Evolutionary conservation across 2,888 invertebrate species (phyloP), one percentile per base, ranked within the genome.

Genomic region (Gastracanthus pulcherrimus): DNA sequence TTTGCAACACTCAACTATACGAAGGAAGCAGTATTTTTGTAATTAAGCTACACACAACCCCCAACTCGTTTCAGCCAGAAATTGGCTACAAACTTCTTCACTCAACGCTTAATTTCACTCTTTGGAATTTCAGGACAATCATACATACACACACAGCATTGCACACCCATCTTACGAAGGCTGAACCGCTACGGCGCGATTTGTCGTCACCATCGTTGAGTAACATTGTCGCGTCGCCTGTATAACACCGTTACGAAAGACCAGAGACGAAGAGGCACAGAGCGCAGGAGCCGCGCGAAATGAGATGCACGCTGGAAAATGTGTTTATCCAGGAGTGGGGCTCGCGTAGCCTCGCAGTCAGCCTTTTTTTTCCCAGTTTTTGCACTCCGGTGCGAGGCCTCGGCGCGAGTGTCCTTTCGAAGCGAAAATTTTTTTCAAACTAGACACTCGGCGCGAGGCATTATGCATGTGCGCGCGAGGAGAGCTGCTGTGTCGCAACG

Each of bases 401-500:
- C 29, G n/a, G n/a, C n/a, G 64, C 16, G 34, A 9, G 19, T 29
- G 62, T 36, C 74, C 48, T 31, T 29, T 34, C 45, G 23, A 48
- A 34, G 64, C 36, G 34, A 36, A 64, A 26, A 36, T 16, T 66
- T 31, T 58, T 67, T 58, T 23, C 36, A 2, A 19, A 5, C 11
- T 55, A 67, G 0, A 55, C 9, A 31, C 51, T 13, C 34, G 3
- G n/a, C 29, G 16, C 34, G 62, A 6, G 23, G 36, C n/a, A 71
- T 71, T 70, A 70, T 77, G 62, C 62, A 71, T 51, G 51, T 6
- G 34, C 26, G 31, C n/a, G n/a, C n/a, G n/a, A n/a, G n/a, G n/a
- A 45, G 69, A 60, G 38, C 4, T 29, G 5, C n/a, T 11, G 38
- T 48, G 70, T 77, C 58, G 76, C 67, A 70, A 70, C 41, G 29